Evolutionary conservation across 2,888 invertebrate species (phyloP), one percentile per base, ranked within the genome.

Genomic region (Halocaridina rubra): DNA sequence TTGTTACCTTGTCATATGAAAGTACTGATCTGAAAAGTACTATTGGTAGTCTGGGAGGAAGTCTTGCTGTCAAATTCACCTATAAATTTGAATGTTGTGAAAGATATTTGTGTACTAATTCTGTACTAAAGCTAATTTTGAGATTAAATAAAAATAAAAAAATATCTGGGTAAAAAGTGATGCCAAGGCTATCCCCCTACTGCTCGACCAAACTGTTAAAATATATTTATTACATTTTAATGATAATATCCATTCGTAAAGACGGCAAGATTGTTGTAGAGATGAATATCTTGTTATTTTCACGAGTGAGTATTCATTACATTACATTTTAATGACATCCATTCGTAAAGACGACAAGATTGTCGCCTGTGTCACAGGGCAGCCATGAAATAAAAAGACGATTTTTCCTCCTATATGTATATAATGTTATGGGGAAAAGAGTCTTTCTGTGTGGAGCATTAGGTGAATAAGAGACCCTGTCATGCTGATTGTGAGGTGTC

Each of bases 271-370:
- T 76, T 81, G 76, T 61, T 69, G 77, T n/a, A n/a, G n/a, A n/a
- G n/a, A n/a, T n/a, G n/a, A n/a, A n/a, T n/a, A n/a, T n/a, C n/a
- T n/a, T n/a, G n/a, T n/a, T n/a, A n/a, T n/a, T n/a, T n/a, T n/a
- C n/a, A n/a, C n/a, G n/a, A n/a, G n/a, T n/a, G n/a, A 57, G 19
- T 8, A n/a, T n/a, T n/a, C n/a, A n/a, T n/a, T n/a, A n/a, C n/a
- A n/a, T n/a, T n/a, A n/a, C 75, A 61, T 74, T 80, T 80, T 80
- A 72, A 77, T 81, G 71, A 81, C 76, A 81, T 67, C 71, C 71
- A 71, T 80, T 80, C 53, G 71, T 80, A 81, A 80, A 81, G 81
- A 81, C 59, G 81, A 61, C 81, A 77, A 77, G 33, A 76, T 76
- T 81, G 76, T 61, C 69, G 77, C 81, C 79, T 27, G 32, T 30